phyloP scores from a whole-genome alignment of 2,113 vertebrate genomes.

The Marmota flaviventris region DNA sequence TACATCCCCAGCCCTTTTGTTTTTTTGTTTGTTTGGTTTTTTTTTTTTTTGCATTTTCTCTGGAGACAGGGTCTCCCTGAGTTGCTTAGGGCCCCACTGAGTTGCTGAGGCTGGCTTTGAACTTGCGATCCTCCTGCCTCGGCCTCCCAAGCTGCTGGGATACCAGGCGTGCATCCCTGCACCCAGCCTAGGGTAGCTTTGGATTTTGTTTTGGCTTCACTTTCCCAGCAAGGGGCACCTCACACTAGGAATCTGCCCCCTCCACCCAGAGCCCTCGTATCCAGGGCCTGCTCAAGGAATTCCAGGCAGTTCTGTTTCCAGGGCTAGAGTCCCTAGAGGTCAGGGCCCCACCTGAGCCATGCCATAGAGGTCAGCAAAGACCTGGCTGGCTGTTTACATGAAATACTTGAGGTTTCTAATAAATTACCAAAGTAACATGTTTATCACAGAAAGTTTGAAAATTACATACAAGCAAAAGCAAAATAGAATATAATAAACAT shows the following conservation, averaged over 20 bases:
- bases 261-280: not conserved
- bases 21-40: too few relatives aligned
- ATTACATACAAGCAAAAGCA: slow-evolving; percentile 5
- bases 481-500: slow-evolving; percentile 4
- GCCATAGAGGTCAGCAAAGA: not conserved
- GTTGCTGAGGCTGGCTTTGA: too few relatives aligned
- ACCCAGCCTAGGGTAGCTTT: not conserved
- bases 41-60: too few relatives aligned
- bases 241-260: too few relatives aligned
- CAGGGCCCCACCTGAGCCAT: not conserved
- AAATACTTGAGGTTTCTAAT: not conserved
- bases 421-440: not conserved
- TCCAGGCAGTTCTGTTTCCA: not conserved
- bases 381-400: not conserved
- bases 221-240: not conserved
- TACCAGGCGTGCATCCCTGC: too few relatives aligned
- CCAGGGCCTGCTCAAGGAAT: not conserved
- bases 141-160: too few relatives aligned
- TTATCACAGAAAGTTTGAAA: slow-evolving; percentile 7
- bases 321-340: not conserved
- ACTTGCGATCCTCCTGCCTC: too few relatives aligned
- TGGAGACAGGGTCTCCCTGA: too few relatives aligned
- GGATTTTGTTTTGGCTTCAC: not conserved
- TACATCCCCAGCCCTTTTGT: too few relatives aligned
- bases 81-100: too few relatives aligned